These are phyloP conservation scores for Noctua janthe DNA, from an alignment of 2,888 invertebrate species.

Conservation along the genomic window DNA sequence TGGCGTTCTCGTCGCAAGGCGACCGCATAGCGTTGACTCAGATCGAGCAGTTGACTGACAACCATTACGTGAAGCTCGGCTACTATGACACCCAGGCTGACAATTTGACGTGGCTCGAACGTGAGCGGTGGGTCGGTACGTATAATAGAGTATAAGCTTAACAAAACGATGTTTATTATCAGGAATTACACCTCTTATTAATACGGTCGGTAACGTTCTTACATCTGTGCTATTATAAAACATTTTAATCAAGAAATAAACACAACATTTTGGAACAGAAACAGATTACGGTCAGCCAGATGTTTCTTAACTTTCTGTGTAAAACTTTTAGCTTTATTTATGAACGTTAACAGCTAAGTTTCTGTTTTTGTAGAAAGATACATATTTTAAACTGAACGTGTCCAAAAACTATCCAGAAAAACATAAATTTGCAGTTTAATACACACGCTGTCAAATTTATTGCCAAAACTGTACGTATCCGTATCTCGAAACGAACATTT, in stretches of 20 bases:
- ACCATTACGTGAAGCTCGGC: conserved; percentile 97
- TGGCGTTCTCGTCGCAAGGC: conserved; percentile 99
- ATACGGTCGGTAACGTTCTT: background rate
- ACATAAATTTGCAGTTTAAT: conserved; percentile 49
- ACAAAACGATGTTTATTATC: background rate
- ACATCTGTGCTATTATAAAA: background rate
- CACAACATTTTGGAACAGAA: background rate
- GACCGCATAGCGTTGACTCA: conserved; percentile 99
- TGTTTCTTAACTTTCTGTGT: background rate
- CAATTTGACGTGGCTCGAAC: conserved; percentile 98
- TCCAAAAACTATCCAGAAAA: conserved; percentile 38
- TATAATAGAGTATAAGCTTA: conserved; percentile 56
- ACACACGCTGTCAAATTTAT: conserved; percentile 51
- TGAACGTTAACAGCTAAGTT: background rate
- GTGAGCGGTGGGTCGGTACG: conserved; percentile 97
- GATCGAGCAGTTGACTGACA: conserved; percentile 99
- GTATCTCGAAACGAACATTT: conserved; percentile 46
- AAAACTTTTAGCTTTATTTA: conserved; percentile 25
- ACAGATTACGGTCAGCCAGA: conserved; percentile 3
- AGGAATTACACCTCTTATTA: background rate
- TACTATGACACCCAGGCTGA: conserved; percentile 99
- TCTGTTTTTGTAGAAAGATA: conserved; percentile 9
- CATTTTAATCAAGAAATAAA: background rate
- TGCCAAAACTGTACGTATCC: conserved; percentile 48
- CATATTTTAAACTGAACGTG: conserved; percentile 23